phyloP scores from a whole-genome alignment of 2,888 invertebrate genomes.

The Rhagonycha fulva region DNA sequence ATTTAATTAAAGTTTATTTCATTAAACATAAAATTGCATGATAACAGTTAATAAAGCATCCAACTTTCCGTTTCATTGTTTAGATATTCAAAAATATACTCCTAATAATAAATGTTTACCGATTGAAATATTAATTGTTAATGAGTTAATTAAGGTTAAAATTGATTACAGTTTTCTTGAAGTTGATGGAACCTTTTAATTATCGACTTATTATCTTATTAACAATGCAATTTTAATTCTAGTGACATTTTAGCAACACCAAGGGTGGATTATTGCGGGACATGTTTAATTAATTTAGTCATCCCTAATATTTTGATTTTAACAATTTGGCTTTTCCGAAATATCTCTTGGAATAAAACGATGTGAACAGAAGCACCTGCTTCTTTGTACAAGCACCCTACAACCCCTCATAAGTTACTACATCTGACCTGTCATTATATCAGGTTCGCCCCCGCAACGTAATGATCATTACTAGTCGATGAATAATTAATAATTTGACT shows the following conservation, averaged over 20 bases:
- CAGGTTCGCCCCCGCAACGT: constrained; percentile 50
- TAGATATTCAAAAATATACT: background rate
- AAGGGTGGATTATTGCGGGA: background rate
- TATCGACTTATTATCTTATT: background rate
- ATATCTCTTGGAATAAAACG: constrained; percentile 42
- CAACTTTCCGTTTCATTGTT: background rate
- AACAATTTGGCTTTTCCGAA: background rate
- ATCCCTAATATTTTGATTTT: background rate
- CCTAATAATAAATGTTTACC: background rate
- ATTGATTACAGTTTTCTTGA: background rate
- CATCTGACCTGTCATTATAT: constrained; percentile 54
- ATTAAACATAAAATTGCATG: background rate
- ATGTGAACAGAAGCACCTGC: constrained; percentile 26
- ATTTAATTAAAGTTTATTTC: background rate
- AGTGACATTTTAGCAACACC: background rate
- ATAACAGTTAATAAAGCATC: background rate
- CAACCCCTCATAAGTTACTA: constrained; percentile 51
- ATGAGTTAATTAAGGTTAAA: background rate
- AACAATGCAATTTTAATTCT: background rate
- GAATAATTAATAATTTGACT: constrained; percentile 50
- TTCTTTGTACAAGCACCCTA: constrained; percentile 20
- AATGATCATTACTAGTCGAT: constrained; percentile 46
- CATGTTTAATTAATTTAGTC: background rate
- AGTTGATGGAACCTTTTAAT: background rate
- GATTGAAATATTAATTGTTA: background rate